Evolutionary conservation across 2,797 vertebrate genomes (phyloP).

Genomic region (Etheostoma nigrum): DNA sequence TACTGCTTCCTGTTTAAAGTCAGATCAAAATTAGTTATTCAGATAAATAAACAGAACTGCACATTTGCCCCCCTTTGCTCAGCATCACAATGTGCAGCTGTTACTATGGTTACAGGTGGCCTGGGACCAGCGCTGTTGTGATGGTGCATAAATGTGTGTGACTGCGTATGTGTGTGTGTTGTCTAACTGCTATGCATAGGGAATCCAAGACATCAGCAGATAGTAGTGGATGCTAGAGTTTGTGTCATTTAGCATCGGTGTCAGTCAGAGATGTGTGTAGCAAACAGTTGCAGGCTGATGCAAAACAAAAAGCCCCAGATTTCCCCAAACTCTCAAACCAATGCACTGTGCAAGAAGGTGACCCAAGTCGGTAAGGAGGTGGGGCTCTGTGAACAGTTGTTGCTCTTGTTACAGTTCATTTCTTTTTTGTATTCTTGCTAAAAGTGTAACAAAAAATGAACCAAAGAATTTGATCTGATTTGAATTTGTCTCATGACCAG

Average conservation of each 20-base stretch:
- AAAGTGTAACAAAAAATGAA: constrained; percentile 3
- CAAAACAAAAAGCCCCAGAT: constrained; percentile 32
- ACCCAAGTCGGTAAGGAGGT: constrained; percentile 15
- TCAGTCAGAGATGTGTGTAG: not conserved
- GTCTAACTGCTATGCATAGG: constrained; percentile 6
- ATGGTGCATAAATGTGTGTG: constrained; percentile 20
- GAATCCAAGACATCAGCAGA: not conserved
- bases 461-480: not conserved
- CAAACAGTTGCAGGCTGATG: constrained; percentile 26
- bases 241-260: constrained; percentile 6
- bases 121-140: constrained; percentile 20
- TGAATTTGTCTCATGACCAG: not conserved
- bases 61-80: constrained; percentile 2
- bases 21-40: not conserved
- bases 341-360: constrained; percentile 27
- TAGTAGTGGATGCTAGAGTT: not conserved
- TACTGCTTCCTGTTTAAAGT: not conserved
- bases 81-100: constrained; percentile 46
- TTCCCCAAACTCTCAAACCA: constrained; percentile 22
- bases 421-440: constrained; percentile 18
- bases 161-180: not conserved
- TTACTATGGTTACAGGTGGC: constrained; percentile 67
- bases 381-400: not conserved
- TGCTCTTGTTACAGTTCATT: not conserved
- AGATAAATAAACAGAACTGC: constrained; percentile 15